Percentiles rank a stretch among this genome's conserved stretches.
These are phyloP conservation scores for Leptinotarsa tumamoca DNA, from an alignment of 2,888 invertebrate genomes.

Conservation along the genomic window DNA sequence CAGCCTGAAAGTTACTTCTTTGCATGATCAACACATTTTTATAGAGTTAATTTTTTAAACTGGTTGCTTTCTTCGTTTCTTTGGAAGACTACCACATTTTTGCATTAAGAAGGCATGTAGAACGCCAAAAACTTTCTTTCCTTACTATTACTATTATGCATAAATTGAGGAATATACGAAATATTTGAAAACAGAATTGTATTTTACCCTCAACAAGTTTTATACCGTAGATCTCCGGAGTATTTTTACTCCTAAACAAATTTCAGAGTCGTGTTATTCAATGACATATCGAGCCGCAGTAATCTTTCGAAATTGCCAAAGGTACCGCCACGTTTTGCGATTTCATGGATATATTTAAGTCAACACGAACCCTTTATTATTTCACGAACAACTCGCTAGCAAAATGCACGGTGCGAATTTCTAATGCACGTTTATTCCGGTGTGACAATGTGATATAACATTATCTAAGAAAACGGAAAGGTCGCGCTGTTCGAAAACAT, in stretches of 20 bases:
- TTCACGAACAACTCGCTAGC: not conserved
- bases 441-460: slow-evolving; percentile 2
- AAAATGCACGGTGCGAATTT: not conserved
- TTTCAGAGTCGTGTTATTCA: not conserved
- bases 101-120: no score
- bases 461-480: not conserved
- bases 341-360: not conserved
- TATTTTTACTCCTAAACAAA: not conserved
- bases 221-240: no score
- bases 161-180: no score
- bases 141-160: no score
- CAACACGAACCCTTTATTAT: not conserved
- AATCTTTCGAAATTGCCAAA: not conserved
- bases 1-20: no score
- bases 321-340: not conserved
- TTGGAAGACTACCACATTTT: no score
- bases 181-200: no score
- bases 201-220: no score
- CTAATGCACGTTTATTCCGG: not conserved
- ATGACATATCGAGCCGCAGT: not conserved
- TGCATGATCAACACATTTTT: no score
- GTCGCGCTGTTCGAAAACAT: not conserved
- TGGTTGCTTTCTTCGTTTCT: no score
- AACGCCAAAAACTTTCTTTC: no score
- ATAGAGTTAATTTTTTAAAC: no score